A percentile compares a stretch with the other conserved stretches of the same genome.
Conservation (phyloP, 2,113 vertebrate genomes). For the Condylura cristata region DNA sequence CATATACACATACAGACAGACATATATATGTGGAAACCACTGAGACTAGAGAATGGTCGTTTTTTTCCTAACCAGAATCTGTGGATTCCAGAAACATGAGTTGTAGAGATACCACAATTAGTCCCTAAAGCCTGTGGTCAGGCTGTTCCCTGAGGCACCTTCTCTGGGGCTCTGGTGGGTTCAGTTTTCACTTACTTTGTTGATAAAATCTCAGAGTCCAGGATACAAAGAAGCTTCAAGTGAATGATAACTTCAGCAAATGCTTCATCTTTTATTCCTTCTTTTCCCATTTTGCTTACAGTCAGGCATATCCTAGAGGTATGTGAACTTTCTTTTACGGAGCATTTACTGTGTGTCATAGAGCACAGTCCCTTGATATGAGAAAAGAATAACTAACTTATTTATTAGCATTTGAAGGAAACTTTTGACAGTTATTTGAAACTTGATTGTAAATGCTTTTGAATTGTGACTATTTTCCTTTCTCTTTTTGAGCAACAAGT, state of each 20-base stretch:
- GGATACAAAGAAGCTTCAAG: conserved; percentile 69
- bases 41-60: neutral
- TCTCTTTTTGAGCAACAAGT: conserved; percentile 22
- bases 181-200: conserved; percentile 58
- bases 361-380: conserved; percentile 75
- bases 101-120: neutral
- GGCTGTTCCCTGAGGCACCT: neutral
- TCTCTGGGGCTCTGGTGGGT: conserved; percentile 39
- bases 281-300: conserved; percentile 77
- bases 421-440: conserved; percentile 78
- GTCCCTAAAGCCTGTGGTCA: conserved; percentile 26
- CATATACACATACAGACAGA: too few species aligned
- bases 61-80: neutral
- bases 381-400: conserved; percentile 76
- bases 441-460: conserved; percentile 69
- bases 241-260: conserved; percentile 61
- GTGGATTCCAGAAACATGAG: neutral
- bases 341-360: conserved; percentile 76
- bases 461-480: conserved; percentile 46
- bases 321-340: conserved; percentile 79
- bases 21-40: neutral
- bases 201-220: conserved; percentile 69
- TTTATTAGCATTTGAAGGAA: conserved; percentile 80
- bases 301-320: conserved; percentile 79
- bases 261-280: conserved; percentile 76